A percentile compares a stretch with the other conserved stretches of the same genome.
Evolutionary conservation across 2,113 vertebrate genomes (phyloP).

Genomic region (Ptychochromis oligacanthus): DNA sequence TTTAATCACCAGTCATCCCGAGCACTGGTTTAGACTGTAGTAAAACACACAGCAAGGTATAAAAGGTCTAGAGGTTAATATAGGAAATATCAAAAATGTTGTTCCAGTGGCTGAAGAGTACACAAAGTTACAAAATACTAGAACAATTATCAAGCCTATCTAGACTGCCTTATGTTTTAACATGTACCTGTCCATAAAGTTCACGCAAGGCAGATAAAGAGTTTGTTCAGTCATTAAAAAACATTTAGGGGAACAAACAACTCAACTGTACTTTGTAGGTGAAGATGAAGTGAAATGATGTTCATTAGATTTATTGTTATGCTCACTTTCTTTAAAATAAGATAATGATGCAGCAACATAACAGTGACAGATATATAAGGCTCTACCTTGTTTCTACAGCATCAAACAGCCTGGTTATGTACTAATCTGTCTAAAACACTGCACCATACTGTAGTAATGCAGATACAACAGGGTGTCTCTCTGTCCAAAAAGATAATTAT

Average conservation of each 20-base stretch:
- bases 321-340: not conserved
- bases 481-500: slow-evolving; percentile 13
- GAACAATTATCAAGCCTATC: not conserved
- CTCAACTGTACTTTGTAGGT: not conserved
- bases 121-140: not conserved
- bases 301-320: not conserved
- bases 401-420: not conserved
- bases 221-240: not conserved
- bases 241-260: not conserved
- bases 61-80: not conserved
- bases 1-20: not conserved
- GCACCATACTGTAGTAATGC: not conserved
- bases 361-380: not conserved
- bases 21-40: not conserved
- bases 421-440: slow-evolving; percentile 3
- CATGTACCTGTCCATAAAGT: not conserved
- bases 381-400: slow-evolving; percentile 8
- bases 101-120: not conserved
- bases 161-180: no score
- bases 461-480: not conserved
- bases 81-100: no score
- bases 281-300: not conserved
- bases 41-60: not conserved
- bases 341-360: not conserved
- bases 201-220: not conserved